These are phyloP conservation scores for Macrocentrus cingulum DNA, from an alignment of 1,140 invertebrate species.

Conservation along the genomic window DNA sequence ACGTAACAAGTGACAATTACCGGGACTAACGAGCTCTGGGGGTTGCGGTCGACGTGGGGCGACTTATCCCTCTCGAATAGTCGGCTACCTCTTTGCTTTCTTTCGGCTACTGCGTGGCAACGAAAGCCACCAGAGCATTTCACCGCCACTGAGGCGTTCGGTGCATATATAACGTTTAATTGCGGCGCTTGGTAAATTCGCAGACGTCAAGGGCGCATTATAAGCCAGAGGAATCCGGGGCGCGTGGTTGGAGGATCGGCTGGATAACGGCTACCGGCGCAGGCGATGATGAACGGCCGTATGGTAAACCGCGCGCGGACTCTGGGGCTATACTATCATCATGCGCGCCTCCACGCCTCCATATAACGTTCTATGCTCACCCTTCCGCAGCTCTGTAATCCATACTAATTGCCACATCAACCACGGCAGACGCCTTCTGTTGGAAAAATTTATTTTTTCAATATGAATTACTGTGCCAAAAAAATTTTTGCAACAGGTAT, in stretches of 20 bases:
- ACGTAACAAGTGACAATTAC: slow-evolving; percentile 55
- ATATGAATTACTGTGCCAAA: too few relatives aligned
- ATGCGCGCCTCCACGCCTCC: neutral
- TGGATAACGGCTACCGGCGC: slow-evolving; percentile 21
- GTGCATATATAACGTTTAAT: neutral
- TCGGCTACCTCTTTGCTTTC: too few relatives aligned
- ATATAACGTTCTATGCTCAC: slow-evolving; percentile 27
- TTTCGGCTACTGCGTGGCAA: too few relatives aligned
- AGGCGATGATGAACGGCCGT: slow-evolving; percentile 37
- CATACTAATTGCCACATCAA: slow-evolving; percentile 41
- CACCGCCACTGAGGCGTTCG: too few relatives aligned
- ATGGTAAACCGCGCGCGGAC: slow-evolving; percentile 40
- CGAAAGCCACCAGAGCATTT: too few relatives aligned
- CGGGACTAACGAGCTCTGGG: slow-evolving; percentile 46
- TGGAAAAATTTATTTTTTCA: too few relatives aligned
- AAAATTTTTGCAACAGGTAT: too few relatives aligned
- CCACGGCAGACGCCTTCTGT: slow-evolving; percentile 11
- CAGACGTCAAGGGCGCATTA: slow-evolving; percentile 17
- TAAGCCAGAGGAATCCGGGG: slow-evolving; percentile 17
- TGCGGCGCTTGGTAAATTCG: slow-evolving; percentile 10
- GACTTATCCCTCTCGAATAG: too few relatives aligned
- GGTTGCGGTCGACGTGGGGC: too few relatives aligned
- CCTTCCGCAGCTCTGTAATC: slow-evolving; percentile 35
- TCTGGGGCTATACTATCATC: slow-evolving; percentile 7
- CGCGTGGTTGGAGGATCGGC: slow-evolving; percentile 24